Percentiles rank a stretch among this genome's conserved stretches.
phyloP scores from a whole-genome alignment of 2,797 vertebrate genomes.

The Carcharodon carcharias region DNA sequence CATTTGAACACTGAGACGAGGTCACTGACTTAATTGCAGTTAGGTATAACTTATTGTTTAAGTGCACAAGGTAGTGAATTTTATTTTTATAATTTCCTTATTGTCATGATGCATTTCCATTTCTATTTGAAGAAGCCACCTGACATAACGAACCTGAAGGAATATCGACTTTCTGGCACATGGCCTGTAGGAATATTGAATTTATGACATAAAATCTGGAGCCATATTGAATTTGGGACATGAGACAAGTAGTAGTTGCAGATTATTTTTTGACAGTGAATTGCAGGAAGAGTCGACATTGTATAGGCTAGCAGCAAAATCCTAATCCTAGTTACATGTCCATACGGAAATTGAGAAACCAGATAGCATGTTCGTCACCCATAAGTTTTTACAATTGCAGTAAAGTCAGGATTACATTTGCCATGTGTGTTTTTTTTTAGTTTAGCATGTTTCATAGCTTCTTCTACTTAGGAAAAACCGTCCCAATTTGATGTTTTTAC shows the following conservation, averaged over 20 bases:
- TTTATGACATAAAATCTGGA: slow-evolving; percentile 31
- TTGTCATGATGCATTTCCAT: neutral
- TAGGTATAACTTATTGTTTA: neutral
- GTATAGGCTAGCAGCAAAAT: neutral
- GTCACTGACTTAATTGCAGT: neutral
- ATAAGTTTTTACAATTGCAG: neutral
- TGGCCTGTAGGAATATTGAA: slow-evolving; percentile 7
- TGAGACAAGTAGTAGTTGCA: neutral
- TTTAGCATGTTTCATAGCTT: neutral
- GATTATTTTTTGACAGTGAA: neutral
- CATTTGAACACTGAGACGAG: neutral
- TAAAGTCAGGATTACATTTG: neutral
- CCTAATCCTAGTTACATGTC: neutral
- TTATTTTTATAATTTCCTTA: neutral
- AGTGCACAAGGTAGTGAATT: neutral
- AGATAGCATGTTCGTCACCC: neutral
- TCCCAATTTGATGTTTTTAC: neutral
- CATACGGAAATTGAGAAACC: neutral
- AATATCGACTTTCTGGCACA: neutral
- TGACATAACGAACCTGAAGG: neutral
- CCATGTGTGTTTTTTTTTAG: neutral
- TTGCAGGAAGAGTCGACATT: neutral
- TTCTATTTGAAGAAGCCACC: slow-evolving; percentile 16
- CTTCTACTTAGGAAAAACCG: neutral
- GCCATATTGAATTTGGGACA: neutral